Evolutionary conservation across 2,888 invertebrate species (phyloP), one percentile per base, ranked within the genome.

Genomic region (Drosophila robusta): DNA sequence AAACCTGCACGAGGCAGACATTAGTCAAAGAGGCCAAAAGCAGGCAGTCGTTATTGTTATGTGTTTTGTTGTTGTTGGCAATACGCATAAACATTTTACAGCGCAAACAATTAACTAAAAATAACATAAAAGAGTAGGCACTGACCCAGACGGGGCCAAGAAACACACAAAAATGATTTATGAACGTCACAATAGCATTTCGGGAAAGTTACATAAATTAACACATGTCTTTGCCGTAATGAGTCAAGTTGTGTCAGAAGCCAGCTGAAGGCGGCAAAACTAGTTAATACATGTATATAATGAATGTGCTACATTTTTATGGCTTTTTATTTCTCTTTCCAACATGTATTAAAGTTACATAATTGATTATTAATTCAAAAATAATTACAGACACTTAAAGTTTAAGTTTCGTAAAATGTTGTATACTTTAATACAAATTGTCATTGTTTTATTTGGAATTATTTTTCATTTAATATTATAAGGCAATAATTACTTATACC

Each of bases 191-290:
- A 77, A 72, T 60, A 58, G 62, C 70, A 69, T 81, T 82, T 87
- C 73, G 86, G 79, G 86, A 86, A 86, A 86, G 85, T 89, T 89
- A 87, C 89, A 86, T 86, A 86, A 89, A 89, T 86, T 86, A 89
- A 89, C 85, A 89, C 85, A 85, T 85, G 85, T 89, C 77, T 89
- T 75, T 78, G 67, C 70, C 68, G 51, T 87, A 85, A 89, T 89
- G 82, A 84, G 74, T 80, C 72, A 61, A 67, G 45, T 52, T 45
- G 61, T 55, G 62, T 70, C 78, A 60, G 42, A 45, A 41, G 39
- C 36, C 51, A 70, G 62, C 47, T 58, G 49, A 74, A 63, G 60
- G 52, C 52, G 52, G 47, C 34, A 26, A 65, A 71, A 65, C 52
- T 61, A 69, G 57, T 73, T 73, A 76, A 65, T 69, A 49, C 46